These are phyloP conservation scores for Micropoecilia bifurca DNA, from an alignment of 2,797 vertebrate genomes.

Conservation along the genomic window DNA sequence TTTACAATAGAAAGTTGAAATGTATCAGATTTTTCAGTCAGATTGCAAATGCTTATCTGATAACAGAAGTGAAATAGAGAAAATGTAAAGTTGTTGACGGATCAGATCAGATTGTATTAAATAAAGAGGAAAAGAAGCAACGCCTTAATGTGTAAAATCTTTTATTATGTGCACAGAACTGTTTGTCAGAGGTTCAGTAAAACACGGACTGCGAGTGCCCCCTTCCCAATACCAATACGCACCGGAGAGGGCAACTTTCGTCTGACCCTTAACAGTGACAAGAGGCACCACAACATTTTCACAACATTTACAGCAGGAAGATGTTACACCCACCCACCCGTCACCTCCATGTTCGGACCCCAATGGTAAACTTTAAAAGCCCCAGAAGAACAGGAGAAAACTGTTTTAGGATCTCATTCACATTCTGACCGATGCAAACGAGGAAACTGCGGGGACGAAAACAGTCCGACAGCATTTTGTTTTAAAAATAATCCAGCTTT, in stretches of 20 bases:
- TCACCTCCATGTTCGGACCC: slow-evolving; percentile 25
- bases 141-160: slow-evolving; percentile 80
- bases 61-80: slow-evolving; percentile 8
- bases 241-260: slow-evolving; percentile 58
- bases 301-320: slow-evolving; percentile 81
- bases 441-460: slow-evolving; percentile 55
- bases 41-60: slow-evolving; percentile 3
- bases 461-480: slow-evolving; percentile 51
- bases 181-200: slow-evolving; percentile 76
- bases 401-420: slow-evolving; percentile 64
- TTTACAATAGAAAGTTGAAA: too few species aligned
- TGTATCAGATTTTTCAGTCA: background rate
- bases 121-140: background rate
- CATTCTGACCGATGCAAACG: slow-evolving; percentile 62
- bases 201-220: slow-evolving; percentile 72
- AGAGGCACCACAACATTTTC: slow-evolving; percentile 83
- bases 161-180: slow-evolving; percentile 87
- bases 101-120: background rate
- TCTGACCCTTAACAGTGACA: slow-evolving; percentile 70
- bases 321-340: slow-evolving; percentile 46
- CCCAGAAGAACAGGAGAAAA: slow-evolving; percentile 60
- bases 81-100: background rate
- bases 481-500: slow-evolving; percentile 57
- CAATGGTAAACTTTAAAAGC: slow-evolving; percentile 49
- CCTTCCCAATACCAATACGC: slow-evolving; percentile 60